A percentile compares a stretch with the other conserved stretches of the same genome.
Evolutionary conservation across 1,140 invertebrate species (phyloP).

Genomic region (Drosophila parvula): DNA sequence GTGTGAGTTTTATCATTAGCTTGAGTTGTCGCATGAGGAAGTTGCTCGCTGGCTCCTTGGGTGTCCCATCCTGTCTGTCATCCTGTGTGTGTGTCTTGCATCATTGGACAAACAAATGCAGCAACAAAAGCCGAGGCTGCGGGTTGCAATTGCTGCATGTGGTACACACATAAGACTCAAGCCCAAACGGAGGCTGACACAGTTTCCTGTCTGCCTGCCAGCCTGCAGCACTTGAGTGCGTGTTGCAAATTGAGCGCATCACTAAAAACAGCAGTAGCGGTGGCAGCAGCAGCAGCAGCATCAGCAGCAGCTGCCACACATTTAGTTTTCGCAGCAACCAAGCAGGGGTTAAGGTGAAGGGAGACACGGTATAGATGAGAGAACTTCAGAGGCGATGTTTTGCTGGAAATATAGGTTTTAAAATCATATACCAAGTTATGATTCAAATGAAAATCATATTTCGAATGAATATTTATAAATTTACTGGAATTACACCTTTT

Average conservation of each 20-base stretch:
- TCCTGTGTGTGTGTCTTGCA: slow-evolving; percentile 8
- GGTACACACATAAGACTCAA: slow-evolving; percentile 9
- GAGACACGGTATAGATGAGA: background rate
- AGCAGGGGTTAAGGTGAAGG: slow-evolving; percentile 5
- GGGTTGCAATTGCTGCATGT: slow-evolving; percentile 28
- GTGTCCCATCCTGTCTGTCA: slow-evolving; percentile 10
- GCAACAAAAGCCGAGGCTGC: slow-evolving; percentile 53
- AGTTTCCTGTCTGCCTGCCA: slow-evolving; percentile 62
- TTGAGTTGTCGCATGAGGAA: slow-evolving; percentile 61
- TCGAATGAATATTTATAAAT: too few relatives aligned
- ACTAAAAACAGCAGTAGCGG: slow-evolving; percentile 52
- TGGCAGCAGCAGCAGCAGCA: slow-evolving; percentile 4
- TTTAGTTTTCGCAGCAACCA: slow-evolving; percentile 32
- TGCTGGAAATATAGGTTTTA: background rate
- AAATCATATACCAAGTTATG: too few relatives aligned
- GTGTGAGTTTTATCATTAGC: slow-evolving; percentile 62
- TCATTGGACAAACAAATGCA: slow-evolving; percentile 70
- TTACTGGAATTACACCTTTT: too few relatives aligned
- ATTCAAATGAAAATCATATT: too few relatives aligned
- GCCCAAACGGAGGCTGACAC: slow-evolving; percentile 53
- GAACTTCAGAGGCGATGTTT: background rate
- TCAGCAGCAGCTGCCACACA: slow-evolving; percentile 18
- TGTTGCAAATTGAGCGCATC: slow-evolving; percentile 79
- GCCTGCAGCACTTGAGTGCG: slow-evolving; percentile 52
- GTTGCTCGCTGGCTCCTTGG: slow-evolving; percentile 25